Evolutionary conservation across 1,140 invertebrate species (phyloP).

Genomic region (Hesperophylax magnus): DNA sequence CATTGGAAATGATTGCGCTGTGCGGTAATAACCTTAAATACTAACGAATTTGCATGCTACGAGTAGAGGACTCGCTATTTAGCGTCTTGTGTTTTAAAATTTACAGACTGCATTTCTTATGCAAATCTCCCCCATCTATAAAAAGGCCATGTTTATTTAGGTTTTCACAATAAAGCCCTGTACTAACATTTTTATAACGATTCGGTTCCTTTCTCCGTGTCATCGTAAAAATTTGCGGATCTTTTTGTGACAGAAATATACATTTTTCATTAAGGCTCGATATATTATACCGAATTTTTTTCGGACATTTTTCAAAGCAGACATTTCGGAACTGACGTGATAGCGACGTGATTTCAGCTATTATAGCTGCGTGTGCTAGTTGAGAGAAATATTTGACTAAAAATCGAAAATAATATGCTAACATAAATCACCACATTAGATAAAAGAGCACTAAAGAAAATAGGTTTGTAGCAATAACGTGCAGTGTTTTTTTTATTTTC

Average conservation of each 20-base stretch:
- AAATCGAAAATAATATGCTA: neutral
- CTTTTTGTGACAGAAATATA: too few relatives aligned
- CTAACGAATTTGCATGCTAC: slow-evolving; percentile 41
- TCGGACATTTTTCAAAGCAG: neutral
- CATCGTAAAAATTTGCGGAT: too few relatives aligned
- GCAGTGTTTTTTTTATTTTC: too few relatives aligned
- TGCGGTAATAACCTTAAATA: slow-evolving; percentile 46
- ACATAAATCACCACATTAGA: too few relatives aligned
- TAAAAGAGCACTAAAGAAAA: too few relatives aligned
- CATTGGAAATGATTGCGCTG: slow-evolving; percentile 45
- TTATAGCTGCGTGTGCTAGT: neutral
- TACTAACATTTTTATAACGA: slow-evolving; percentile 1
- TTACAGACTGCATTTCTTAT: slow-evolving; percentile 41
- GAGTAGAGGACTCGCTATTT: slow-evolving; percentile 26
- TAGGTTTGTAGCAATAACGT: too few relatives aligned
- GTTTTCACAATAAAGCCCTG: slow-evolving; percentile 29
- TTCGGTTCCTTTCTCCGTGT: neutral
- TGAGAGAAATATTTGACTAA: neutral
- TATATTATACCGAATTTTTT: too few relatives aligned
- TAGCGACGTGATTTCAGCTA: too few relatives aligned
- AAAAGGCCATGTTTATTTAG: slow-evolving; percentile 33
- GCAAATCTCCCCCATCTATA: slow-evolving; percentile 37
- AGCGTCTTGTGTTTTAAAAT: slow-evolving; percentile 37
- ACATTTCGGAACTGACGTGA: neutral
- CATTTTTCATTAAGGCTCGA: too few relatives aligned